These are phyloP conservation scores for Gymnocypris eckloni DNA, from an alignment of 2,797 vertebrate genomes.

Conservation along the genomic window DNA sequence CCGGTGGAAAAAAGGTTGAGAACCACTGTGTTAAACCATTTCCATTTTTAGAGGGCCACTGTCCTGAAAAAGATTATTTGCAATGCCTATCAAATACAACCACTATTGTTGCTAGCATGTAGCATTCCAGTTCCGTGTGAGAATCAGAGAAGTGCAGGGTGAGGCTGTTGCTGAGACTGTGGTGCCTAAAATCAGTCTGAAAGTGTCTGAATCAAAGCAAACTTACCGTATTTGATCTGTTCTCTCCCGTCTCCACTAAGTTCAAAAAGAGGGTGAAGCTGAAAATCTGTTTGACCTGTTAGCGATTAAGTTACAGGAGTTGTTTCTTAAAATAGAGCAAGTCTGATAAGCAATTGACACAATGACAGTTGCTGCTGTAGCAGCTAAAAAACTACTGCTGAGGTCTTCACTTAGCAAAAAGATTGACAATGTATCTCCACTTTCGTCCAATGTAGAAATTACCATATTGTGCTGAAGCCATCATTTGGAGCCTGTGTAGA, in stretches of 20 bases:
- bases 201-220: not conserved
- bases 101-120: not conserved
- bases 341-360: not conserved
- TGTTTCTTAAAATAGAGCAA: not conserved
- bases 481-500: too few relatives aligned
- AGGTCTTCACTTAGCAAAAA: not conserved
- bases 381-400: not conserved
- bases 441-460: too few relatives aligned
- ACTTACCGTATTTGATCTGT: not conserved
- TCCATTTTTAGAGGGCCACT: not conserved
- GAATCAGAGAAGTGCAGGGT: not conserved
- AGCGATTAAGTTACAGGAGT: not conserved
- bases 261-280: not conserved
- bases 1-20: too few relatives aligned
- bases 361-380: not conserved
- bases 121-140: not conserved
- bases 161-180: not conserved
- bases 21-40: too few relatives aligned
- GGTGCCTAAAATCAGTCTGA: not conserved
- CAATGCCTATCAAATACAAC: not conserved
- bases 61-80: not conserved
- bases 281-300: not conserved
- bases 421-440: too few relatives aligned
- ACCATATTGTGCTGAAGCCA: too few relatives aligned
- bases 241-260: not conserved